phyloP scores from a whole-genome alignment of 2,888 invertebrate species.

The Erynnis tages region DNA sequence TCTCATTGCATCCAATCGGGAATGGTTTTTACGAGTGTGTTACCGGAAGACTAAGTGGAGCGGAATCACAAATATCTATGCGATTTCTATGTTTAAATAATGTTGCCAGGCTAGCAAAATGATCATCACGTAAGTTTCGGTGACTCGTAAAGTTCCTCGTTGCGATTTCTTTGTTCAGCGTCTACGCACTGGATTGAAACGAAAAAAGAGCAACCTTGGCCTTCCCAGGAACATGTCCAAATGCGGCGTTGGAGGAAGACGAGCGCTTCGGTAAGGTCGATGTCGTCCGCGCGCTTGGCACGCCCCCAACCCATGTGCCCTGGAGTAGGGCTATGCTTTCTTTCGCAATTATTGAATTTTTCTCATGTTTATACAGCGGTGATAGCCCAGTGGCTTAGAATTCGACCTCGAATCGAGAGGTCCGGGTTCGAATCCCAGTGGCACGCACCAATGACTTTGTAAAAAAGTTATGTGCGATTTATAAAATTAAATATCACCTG shows the following conservation, averaged over 20 bases:
- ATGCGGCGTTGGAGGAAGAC: conserved; percentile 42
- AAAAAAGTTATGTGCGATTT: no score
- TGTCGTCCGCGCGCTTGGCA: conserved; percentile 46
- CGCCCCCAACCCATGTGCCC: conserved; percentile 33
- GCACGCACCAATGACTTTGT: no score
- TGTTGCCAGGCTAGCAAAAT: no score
- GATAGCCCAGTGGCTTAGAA: no score
- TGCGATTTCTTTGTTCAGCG: conserved; percentile 10
- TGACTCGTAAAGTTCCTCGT: not conserved
- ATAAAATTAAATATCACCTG: no score
- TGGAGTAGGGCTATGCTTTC: not conserved
- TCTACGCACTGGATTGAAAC: conserved; percentile 20
- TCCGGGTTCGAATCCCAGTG: no score
- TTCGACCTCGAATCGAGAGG: no score
- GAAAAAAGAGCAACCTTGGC: conserved; percentile 32
- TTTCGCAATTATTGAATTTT: not conserved
- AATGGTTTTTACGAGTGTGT: not conserved
- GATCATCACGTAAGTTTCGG: no score
- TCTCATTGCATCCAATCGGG: not conserved
- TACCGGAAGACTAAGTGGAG: not conserved
- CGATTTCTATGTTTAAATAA: no score
- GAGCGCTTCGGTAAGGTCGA: conserved; percentile 40
- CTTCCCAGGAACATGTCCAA: conserved; percentile 36
- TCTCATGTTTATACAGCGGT: no score
- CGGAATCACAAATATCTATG: no score